Evolutionary conservation across 2,888 invertebrate species (phyloP).

Genomic region (Mycalesis mineus): DNA sequence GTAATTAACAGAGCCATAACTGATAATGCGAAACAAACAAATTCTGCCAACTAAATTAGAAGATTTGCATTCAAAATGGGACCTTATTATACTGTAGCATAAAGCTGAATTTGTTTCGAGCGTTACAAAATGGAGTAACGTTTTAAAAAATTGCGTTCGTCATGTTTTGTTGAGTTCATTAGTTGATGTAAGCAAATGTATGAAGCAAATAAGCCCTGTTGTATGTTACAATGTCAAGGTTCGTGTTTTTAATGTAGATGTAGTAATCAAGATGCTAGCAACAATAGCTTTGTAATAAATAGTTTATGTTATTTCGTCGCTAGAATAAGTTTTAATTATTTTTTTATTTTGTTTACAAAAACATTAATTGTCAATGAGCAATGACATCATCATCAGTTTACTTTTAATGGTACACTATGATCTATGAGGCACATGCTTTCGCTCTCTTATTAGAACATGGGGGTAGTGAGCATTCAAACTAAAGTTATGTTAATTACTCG

Average conservation of each 20-base stretch:
- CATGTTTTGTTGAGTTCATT: conserved; percentile 29
- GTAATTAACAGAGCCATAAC: conserved; percentile 35
- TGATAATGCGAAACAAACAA: conserved; percentile 47
- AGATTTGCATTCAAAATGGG: not conserved
- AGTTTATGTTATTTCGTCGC: no score
- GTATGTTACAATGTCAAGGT: conserved; percentile 30
- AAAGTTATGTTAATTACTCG: no score
- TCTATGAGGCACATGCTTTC: no score
- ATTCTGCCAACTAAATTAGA: conserved; percentile 35
- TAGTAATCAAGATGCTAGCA: no score
- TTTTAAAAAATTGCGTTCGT: conserved; percentile 36
- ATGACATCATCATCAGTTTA: no score
- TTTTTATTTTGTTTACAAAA: no score
- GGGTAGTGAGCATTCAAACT: no score
- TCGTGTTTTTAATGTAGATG: not conserved
- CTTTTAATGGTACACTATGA: no score
- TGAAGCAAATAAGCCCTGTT: conserved; percentile 12
- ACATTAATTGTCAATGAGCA: no score
- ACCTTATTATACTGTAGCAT: not conserved
- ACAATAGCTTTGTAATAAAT: no score
- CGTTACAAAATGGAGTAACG: conserved; percentile 20
- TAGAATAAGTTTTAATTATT: no score
- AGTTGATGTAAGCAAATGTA: conserved; percentile 26
- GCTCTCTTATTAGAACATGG: no score
- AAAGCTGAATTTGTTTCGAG: conserved; percentile 4